Evolutionary conservation across 2,797 vertebrate species (phyloP), one percentile per base, ranked within the genome.

Genomic region (Tympanoctomys barrerae): DNA sequence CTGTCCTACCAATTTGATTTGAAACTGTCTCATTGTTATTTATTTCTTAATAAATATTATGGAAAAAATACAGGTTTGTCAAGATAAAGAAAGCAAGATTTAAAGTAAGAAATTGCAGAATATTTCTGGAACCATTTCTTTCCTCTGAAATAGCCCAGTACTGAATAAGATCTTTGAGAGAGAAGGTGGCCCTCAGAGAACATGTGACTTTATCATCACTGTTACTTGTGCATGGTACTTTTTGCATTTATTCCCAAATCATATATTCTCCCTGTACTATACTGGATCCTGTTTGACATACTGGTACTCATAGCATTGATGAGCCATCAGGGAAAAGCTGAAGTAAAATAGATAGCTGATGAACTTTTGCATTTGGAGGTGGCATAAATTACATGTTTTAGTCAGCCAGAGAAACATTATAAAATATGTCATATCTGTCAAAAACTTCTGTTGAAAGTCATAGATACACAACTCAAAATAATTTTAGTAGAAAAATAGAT

Each of bases 151-250:
- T 52, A 95, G 31, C 7, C 10, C 31, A 87, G 52, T 87, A 94
- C 9, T 33, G 18, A 94, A 89, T 81, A 83, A 87, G 66, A 70
- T 83, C 81, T 94, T 93, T 94, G 83, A 94, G 28, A 24, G 7
- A 94, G 49, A 64, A 90, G n/a, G 71, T 61, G 49, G 28, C 59
- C 49, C 86, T 85, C 46, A 61, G 85, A 94, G 82, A 90, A 95
- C 89, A 97, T 90, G 89, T 92, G 75, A 92, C 79, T 89, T 89
- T 89, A 87, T 90, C 54, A 89, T 80, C 79, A 64, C 64, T 64
- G 46, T 90, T 90, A 87, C 39, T 73, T 94, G 31, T 52, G 83
- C 36, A 70, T 79, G 70, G 57, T 71, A 89, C 91, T 96, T 92
- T 95, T 82, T 46, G 59, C 80, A 52, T 62, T 36, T 86, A 7